Evolutionary conservation across 2,888 invertebrate genomes (phyloP), one percentile per base, ranked within the genome.

Genomic region (Listrodromus nycthemerus): DNA sequence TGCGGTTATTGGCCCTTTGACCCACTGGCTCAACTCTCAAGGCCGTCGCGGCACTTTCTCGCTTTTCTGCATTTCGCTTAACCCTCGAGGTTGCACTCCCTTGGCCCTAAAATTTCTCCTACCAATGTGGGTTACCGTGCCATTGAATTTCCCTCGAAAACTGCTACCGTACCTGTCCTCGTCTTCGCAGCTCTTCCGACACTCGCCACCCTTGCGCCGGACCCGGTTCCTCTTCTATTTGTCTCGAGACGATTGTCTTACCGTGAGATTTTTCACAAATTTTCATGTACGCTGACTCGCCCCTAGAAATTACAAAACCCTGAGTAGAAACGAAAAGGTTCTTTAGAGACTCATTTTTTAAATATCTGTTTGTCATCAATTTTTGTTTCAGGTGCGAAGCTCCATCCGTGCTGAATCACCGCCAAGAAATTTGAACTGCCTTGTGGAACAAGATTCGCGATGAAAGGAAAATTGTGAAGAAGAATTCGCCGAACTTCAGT

Each of bases 51-150:
- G 55, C 66, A 50, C 71, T 76, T 80, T 76, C 61, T 76, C 61
- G 75, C 50, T 37, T 71, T 65, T 37, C 37, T 65, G 19, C 65
- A n/a, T 65, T 65, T 65, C 21, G 37, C 65, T 37, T 37, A 37
- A 37, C 37, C 37, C 10, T 19, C 33, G 37, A 37, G 7, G 65
- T 65, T 16, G 55, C 10, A 48, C 66, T 69, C 50, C 41, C 66
- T 61, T 58, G 69, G 66, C 82, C 82, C 82, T 82, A 70, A 78
- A 79, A 81, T 86, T 85, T 83, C 78, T 83, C 80, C 82, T 61
- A 70, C 80, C 83, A 83, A 85, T 86, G 86, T 85, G 86, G 86
- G 86, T 86, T 86, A 86, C 86, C 83, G 80, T 85, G 85, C 80
- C 83, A 84, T 84, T 81, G 74, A 84, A 80, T 81, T 84, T 70